A percentile compares a stretch with the other conserved stretches of the same genome.
Conservation (phyloP, 2,113 vertebrate genomes). For the Calidris pygmaea region DNA sequence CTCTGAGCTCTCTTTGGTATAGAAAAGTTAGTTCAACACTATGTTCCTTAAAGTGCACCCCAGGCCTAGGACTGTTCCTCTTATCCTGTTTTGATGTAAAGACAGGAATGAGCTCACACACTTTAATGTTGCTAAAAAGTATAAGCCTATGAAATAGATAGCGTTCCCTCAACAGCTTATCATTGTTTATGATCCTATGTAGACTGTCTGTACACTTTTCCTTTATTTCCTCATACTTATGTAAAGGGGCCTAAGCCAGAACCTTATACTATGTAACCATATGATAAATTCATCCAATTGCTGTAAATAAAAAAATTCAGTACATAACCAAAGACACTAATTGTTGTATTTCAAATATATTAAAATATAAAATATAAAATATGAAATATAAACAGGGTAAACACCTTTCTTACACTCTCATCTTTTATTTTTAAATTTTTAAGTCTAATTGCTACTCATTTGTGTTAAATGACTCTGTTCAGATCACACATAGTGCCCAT, state of each 20-base stretch:
- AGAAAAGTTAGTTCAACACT: neutral
- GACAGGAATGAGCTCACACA: neutral
- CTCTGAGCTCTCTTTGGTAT: neutral
- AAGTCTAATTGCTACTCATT: neutral
- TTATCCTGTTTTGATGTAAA: neutral
- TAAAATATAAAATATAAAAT: neutral
- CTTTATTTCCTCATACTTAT: neutral
- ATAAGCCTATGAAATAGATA: neutral
- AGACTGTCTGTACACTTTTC: neutral
- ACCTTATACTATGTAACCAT: neutral
- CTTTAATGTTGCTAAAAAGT: neutral
- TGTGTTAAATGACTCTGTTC: neutral
- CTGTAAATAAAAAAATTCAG: neutral
- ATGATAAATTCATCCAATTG: neutral
- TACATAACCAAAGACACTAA: neutral
- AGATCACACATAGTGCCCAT: neutral
- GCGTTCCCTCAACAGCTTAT: neutral
- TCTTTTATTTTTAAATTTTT: neutral
- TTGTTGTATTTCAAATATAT: neutral
- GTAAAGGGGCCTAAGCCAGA: neutral
- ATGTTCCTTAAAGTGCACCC: neutral
- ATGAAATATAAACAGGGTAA: neutral
- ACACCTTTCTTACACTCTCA: neutral
- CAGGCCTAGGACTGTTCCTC: neutral
- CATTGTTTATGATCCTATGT: neutral